A percentile compares a stretch with the other conserved stretches of the same genome.
phyloP scores from a whole-genome alignment of 2,113 vertebrate species.

The Shinisaurus crocodilurus region DNA sequence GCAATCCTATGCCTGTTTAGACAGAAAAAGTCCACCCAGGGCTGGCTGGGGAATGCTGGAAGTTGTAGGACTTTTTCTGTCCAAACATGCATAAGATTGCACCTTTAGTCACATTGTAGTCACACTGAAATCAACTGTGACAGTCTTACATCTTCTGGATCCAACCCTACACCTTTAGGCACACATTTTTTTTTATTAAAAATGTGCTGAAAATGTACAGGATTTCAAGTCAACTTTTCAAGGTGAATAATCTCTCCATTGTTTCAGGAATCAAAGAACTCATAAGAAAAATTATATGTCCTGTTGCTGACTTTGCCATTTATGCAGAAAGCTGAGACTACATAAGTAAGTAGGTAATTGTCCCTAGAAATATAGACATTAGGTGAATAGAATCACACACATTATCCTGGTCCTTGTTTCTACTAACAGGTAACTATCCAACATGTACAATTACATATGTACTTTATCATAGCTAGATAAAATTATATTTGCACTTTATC shows the following conservation, averaged over 20 bases:
- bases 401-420: conserved; percentile 17
- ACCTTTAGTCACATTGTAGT: too few relatives aligned
- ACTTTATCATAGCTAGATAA: not conserved
- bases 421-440: conserved; percentile 27
- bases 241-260: not conserved
- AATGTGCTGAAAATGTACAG: conserved; percentile 12
- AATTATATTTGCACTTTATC: not conserved
- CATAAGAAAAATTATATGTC: conserved; percentile 21
- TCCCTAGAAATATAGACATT: not conserved
- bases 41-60: too few relatives aligned
- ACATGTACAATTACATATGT: conserved; percentile 2
- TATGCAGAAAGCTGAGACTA: not conserved
- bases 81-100: too few relatives aligned
- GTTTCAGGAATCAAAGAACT: not conserved
- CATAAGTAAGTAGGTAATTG: not conserved
- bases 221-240: conserved; percentile 2
- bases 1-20: too few relatives aligned
- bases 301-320: conserved; percentile 31
- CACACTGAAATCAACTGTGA: not conserved
- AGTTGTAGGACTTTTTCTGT: too few relatives aligned
- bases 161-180: not conserved
- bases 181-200: conserved; percentile 44
- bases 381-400: conserved; percentile 29
- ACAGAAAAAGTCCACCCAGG: too few relatives aligned
- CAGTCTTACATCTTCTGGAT: not conserved